phyloP scores from a whole-genome alignment of 2,888 invertebrate species.

The Herminia tarsipennalis region DNA sequence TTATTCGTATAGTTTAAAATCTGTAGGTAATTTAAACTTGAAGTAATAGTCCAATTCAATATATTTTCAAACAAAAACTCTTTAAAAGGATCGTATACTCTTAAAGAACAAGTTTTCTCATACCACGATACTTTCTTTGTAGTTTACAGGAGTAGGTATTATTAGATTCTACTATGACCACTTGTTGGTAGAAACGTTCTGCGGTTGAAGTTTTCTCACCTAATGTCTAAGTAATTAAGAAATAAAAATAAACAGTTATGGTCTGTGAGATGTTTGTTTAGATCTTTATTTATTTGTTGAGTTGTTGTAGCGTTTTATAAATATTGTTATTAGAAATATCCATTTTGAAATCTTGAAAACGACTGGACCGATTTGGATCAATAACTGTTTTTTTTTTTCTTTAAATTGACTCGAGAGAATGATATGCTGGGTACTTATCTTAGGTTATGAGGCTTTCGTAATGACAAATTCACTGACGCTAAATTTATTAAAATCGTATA shows the following conservation, averaged over 20 bases:
- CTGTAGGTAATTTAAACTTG: no score
- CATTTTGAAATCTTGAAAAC: no score
- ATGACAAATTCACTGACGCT: no score
- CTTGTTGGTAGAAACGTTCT: conserved; percentile 15
- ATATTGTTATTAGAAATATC: not conserved
- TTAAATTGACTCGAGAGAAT: no score
- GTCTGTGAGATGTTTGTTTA: conserved; percentile 1
- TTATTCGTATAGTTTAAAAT: no score
- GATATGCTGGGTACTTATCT: no score
- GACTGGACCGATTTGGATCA: no score
- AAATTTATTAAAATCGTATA: no score
- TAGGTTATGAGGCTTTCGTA: no score
- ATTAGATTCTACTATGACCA: conserved; percentile 22
- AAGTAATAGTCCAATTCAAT: no score
- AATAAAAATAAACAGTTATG: conserved; percentile 20
- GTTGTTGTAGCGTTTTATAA: not conserved
- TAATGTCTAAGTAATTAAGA: conserved; percentile 26
- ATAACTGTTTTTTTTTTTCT: no score
- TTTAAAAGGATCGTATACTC: not conserved
- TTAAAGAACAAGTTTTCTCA: conserved; percentile 2
- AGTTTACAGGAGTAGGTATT: not conserved
- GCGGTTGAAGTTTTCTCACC: conserved; percentile 6
- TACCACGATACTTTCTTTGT: conserved; percentile 5
- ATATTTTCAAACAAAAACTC: not conserved
- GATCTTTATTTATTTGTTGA: conserved; percentile 8